Evolutionary conservation across 2,888 invertebrate genomes (phyloP), one percentile per base, ranked within the genome.

Genomic region (Spodoptera exigua): DNA sequence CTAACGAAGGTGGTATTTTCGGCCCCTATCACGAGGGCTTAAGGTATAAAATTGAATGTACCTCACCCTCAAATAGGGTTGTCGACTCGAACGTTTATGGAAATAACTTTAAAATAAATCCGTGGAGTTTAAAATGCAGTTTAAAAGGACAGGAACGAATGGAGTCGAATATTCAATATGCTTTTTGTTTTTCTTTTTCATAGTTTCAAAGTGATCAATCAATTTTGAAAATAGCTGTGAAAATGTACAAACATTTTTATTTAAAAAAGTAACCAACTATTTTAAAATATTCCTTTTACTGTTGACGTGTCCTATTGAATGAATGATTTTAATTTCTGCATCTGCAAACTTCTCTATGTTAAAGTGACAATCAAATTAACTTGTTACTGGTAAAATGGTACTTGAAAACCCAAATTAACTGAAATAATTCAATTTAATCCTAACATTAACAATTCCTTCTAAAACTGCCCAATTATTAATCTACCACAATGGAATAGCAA

Each of bases 61-160:
- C 54, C 56, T 49, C 37, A 9, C 45, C 35, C 53, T 35, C 52
- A 60, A 53, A 14, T 58, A 56, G 52, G 52, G 51, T 66, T 67
- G 65, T 61, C 66, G 43, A 51, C 60, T 51, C 35, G 49, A 81
- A 79, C 85, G 84, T 89, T 89, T 89, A 89, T 88, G 88, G 85
- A 87, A 88, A 87, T 89, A 89, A 87, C 86, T 89, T 90, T 85
- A 83, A 88, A 90, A 90, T 90, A 90, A 91, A 90, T 89, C 87
- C 64, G 72, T 55, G 53, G 81, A 86, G 86, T 89, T 90, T 89
- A 83, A 89, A 90, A 90, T 88, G 88, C 87, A 87, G 85, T 87
- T 77, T 75, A 58, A 77, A 68, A 48, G 80, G 74, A 84, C 81
- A 80, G 62, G 43, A 69, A 73, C 2, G 66, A 70, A 66, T 65